Conservation (phyloP, 2,797 vertebrate species). For the Taenioides sp. region DNA sequence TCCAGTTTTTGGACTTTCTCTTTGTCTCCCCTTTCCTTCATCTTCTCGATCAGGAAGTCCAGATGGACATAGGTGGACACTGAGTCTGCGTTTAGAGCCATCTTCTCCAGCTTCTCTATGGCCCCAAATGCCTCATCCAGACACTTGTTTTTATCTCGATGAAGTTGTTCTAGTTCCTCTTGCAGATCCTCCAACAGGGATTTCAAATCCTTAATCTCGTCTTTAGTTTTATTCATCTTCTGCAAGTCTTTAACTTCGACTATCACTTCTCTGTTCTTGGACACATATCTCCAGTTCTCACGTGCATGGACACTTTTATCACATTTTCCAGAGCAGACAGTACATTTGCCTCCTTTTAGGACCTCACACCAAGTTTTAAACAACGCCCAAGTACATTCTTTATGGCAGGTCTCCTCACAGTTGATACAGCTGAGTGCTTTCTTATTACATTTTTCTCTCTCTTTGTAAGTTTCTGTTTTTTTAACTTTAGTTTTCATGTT, state of each 20-base stretch:
- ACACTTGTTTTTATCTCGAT: background rate
- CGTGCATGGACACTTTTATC: constrained; percentile 12
- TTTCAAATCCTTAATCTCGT: background rate
- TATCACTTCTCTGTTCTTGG: background rate
- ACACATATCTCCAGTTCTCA: constrained; percentile 2
- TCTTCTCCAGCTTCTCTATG: constrained; percentile 8
- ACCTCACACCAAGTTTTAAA: background rate
- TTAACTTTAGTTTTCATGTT: background rate
- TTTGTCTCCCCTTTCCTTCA: background rate
- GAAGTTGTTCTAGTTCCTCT: constrained; percentile 10
- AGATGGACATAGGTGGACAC: constrained; percentile 3
- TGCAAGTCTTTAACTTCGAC: background rate
- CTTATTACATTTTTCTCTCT: background rate
- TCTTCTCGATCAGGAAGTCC: constrained; percentile 10
- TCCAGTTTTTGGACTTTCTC: constrained; percentile 24
- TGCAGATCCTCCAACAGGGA: background rate
- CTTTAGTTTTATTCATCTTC: background rate
- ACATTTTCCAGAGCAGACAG: constrained; percentile 10
- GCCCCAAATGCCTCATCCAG: constrained; percentile 12
- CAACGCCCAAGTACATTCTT: constrained; percentile 1
- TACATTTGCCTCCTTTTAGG: background rate
- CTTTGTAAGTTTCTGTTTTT: constrained; percentile 1
- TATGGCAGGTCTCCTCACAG: constrained; percentile 29
- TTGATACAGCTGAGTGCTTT: background rate
- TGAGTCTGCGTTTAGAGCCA: constrained; percentile 17